Conservation (phyloP, 2,113 vertebrate genomes). For the Potamarius usumacintae region DNA sequence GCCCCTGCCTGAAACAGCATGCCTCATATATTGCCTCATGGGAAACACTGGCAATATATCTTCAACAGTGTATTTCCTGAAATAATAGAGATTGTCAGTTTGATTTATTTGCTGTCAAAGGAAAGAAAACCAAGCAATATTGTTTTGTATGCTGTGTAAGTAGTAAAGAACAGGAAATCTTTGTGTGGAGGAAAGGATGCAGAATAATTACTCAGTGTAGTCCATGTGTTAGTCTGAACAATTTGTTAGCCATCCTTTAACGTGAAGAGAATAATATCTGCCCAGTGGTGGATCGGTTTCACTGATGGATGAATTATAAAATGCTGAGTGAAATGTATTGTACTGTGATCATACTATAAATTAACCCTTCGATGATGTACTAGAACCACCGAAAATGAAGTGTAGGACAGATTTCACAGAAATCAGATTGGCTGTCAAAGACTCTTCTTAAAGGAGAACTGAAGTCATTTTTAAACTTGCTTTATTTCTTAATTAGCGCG, state of each 20-base stretch:
- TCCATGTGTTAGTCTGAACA: background rate
- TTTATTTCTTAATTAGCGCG: too few species aligned
- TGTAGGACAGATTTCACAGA: background rate
- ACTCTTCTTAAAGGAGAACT: too few species aligned
- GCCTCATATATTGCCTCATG: slow-evolving; percentile 2
- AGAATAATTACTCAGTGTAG: background rate
- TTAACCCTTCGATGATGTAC: background rate
- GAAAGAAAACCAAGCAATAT: background rate
- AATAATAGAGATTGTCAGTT: background rate
- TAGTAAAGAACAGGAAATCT: slow-evolving; percentile 15
- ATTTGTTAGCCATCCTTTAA: background rate
- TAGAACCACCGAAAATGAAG: background rate
- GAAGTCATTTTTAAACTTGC: too few species aligned
- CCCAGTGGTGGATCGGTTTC: background rate
- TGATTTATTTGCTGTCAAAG: background rate
- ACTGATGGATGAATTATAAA: background rate
- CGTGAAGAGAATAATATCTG: background rate
- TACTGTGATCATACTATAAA: background rate
- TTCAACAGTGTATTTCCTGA: slow-evolving; percentile 1
- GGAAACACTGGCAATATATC: slow-evolving; percentile 22
- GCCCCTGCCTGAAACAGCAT: background rate
- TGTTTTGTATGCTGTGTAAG: background rate
- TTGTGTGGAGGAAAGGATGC: background rate
- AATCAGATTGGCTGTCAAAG: background rate
- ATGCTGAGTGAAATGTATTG: background rate